Percentiles rank a stretch among this genome's conserved stretches.
Evolutionary conservation across 2,113 vertebrate species (phyloP).

Genomic region (Pseudois nayaur): DNA sequence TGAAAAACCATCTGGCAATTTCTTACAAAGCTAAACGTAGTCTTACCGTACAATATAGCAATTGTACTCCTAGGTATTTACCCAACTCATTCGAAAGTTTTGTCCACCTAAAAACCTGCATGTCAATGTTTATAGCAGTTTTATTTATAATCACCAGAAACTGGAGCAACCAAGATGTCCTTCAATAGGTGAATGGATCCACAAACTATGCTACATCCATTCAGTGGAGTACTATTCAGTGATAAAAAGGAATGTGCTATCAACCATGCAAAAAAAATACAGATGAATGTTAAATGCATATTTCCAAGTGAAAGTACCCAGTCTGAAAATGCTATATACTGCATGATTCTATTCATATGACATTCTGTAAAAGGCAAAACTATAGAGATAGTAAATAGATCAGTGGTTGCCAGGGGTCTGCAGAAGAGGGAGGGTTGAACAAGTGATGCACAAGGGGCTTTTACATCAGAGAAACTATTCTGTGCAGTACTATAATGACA

Average conservation of each 20-base stretch:
- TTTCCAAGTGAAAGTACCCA: not conserved
- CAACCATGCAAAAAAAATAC: not conserved
- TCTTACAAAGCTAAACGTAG: not conserved
- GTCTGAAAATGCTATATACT: not conserved
- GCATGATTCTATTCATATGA: not conserved
- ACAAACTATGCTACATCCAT: not conserved
- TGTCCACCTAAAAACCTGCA: not conserved
- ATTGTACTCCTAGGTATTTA: not conserved
- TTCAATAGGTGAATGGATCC: not conserved
- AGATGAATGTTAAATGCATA: not conserved
- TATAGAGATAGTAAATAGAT: not conserved
- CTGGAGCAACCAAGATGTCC: not conserved
- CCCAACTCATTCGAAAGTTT: not conserved
- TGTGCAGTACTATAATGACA: not conserved
- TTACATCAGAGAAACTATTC: not conserved
- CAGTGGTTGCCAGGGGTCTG: not conserved
- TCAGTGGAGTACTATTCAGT: not conserved
- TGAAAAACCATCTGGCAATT: not conserved
- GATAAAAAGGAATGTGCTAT: not conserved
- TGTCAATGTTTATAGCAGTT: not conserved
- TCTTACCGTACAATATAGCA: not conserved
- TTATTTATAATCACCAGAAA: not conserved
- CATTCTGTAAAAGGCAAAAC: not conserved
- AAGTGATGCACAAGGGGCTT: not conserved
- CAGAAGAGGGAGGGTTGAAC: not conserved